Percentiles rank a stretch among this genome's conserved stretches.
Conservation (phyloP, 2,888 invertebrate genomes). For the Lepidochrysops patricia region DNA sequence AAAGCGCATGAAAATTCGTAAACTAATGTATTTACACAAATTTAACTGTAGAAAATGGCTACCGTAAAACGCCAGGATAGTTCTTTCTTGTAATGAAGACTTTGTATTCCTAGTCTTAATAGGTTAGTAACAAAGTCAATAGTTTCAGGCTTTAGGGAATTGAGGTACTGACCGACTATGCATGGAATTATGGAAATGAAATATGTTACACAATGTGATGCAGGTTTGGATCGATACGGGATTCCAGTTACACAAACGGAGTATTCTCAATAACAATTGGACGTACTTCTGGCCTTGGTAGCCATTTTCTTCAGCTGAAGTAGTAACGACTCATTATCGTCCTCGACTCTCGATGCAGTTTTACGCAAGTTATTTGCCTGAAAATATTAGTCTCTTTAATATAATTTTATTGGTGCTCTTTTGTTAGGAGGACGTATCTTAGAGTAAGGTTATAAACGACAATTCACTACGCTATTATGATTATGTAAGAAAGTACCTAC, state of each 20-base stretch:
- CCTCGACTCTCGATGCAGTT: slow-evolving; percentile 93
- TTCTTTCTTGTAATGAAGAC: slow-evolving; percentile 32
- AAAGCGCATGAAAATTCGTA: not conserved
- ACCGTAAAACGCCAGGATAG: slow-evolving; percentile 54
- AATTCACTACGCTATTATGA: slow-evolving; percentile 31
- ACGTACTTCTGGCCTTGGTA: slow-evolving; percentile 87
- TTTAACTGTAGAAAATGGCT: slow-evolving; percentile 72
- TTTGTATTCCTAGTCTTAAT: slow-evolving; percentile 37
- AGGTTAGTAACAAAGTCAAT: slow-evolving; percentile 53
- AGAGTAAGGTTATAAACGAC: slow-evolving; percentile 28
- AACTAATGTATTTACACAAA: slow-evolving; percentile 19
- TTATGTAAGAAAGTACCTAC: slow-evolving; percentile 55
- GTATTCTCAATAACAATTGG: slow-evolving; percentile 52
- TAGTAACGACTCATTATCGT: slow-evolving; percentile 96
- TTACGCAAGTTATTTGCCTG: slow-evolving; percentile 91
- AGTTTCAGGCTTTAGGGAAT: slow-evolving; percentile 31
- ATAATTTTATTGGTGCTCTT: slow-evolving; percentile 32
- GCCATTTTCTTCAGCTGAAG: slow-evolving; percentile 97
- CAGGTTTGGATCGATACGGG: slow-evolving; percentile 26
- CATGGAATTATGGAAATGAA: slow-evolving; percentile 23
- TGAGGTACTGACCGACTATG: slow-evolving; percentile 27
- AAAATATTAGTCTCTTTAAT: slow-evolving; percentile 66
- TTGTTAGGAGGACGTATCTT: slow-evolving; percentile 22
- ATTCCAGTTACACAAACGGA: slow-evolving; percentile 43
- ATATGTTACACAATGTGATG: slow-evolving; percentile 27